phyloP scores from a whole-genome alignment of 2,888 invertebrate species.

The Rotaria sp. region DNA sequence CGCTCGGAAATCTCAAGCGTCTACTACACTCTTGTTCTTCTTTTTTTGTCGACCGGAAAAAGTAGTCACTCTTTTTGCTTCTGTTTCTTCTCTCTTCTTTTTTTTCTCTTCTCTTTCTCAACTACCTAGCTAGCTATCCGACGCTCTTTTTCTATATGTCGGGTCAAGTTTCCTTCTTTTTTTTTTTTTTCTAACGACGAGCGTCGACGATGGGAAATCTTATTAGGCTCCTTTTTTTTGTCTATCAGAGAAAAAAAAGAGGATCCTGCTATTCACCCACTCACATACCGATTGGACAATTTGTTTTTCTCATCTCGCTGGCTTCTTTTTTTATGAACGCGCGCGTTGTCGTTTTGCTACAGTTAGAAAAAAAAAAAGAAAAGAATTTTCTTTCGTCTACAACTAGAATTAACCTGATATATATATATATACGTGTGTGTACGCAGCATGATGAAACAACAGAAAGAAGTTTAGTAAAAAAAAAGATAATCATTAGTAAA shows the following conservation, averaged over 20 bases:
- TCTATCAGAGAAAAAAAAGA: not conserved
- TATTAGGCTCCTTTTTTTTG: not conserved
- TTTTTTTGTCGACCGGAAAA: slow-evolving; percentile 20
- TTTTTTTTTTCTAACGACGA: not conserved
- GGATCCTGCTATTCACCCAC: not conserved
- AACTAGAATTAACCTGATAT: not conserved
- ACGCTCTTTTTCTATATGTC: not conserved
- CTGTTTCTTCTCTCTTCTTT: not conserved
- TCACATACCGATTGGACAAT: slow-evolving; percentile 9
- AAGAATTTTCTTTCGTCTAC: not conserved
- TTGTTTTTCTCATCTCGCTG: not conserved
- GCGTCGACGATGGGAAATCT: not conserved
- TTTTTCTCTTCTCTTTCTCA: not conserved
- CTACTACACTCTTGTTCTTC: not conserved
- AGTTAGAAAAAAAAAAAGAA: not conserved
- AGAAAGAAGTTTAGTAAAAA: not conserved
- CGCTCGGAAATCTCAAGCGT: slow-evolving; percentile 1
- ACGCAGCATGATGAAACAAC: too few species aligned
- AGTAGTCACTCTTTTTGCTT: slow-evolving; percentile 1
- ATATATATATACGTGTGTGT: not conserved
- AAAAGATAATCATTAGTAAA: not conserved
- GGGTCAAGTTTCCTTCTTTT: slow-evolving; percentile 7
- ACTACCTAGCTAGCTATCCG: slow-evolving; percentile 15
- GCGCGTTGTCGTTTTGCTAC: not conserved
- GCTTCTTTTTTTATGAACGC: not conserved